A percentile compares a stretch with the other conserved stretches of the same genome.
These are phyloP conservation scores for Platorchestia sp. DNA, from an alignment of 1,140 invertebrate genomes.

Conservation along the genomic window DNA sequence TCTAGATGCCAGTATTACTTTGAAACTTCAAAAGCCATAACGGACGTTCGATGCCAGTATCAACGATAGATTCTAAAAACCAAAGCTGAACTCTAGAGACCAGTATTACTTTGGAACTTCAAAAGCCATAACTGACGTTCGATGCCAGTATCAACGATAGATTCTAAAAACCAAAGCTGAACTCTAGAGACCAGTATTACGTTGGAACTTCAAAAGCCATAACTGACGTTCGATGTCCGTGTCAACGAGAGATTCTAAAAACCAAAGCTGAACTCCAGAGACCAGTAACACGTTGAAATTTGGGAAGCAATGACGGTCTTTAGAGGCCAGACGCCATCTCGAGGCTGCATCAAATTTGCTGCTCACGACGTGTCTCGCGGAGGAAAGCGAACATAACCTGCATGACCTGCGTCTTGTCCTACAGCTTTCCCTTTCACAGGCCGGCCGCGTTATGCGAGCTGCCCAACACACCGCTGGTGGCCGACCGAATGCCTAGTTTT, in stretches of 20 bases:
- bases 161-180: too few species aligned
- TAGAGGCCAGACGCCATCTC: neutral
- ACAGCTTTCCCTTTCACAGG: constrained; percentile 27
- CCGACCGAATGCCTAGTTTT: neutral
- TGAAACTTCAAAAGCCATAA: neutral
- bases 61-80: too few species aligned
- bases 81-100: neutral
- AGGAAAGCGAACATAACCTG: neutral
- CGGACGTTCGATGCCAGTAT: neutral
- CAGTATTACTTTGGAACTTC: neutral
- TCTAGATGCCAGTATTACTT: neutral
- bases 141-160: neutral
- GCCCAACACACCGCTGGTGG: too few species aligned
- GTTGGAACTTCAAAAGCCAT: too few species aligned
- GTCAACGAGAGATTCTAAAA: too few species aligned
- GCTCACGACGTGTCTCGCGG: neutral
- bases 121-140: neutral
- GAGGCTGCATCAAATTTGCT: neutral
- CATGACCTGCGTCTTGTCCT: neutral
- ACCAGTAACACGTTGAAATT: too few species aligned
- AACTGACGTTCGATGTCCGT: too few species aligned
- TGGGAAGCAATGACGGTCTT: too few species aligned
- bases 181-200: too few species aligned
- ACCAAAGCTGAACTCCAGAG: too few species aligned
- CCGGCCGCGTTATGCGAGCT: neutral